Base-by-base conservation (phyloP, 2,113 vertebrate genomes). In the Phodopus roborovskii region DNA sequence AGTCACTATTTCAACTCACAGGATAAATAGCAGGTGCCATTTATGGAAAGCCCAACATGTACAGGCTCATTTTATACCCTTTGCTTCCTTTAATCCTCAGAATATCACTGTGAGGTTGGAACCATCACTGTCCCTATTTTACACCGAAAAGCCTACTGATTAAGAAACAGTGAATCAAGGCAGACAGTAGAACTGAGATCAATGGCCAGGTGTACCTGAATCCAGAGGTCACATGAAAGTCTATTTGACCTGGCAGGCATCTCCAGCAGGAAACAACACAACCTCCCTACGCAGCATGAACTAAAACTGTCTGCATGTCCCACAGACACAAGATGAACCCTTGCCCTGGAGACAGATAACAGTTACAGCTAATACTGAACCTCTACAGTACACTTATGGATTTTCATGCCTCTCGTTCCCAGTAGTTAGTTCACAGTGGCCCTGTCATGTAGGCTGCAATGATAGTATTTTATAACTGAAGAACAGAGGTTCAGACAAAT, bases 371-470 rank as follows among this genome's bases (percentile, higher is more conserved):
- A 79, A 56, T 62, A 42, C 3, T n/a, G 48, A 83, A 33, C 30
- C 85, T n/a, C 45, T 82, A 60, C 11, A 71, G 0, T 17, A 28
- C 33, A 56, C 45, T 62, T 6, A 19, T 50, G 1, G 22, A 86
- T 83, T 79, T 90, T 45, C n/a, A 56, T 39, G 62, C 3, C 93
- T 16, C 24, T 94, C 39, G 28, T 74, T 8, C 75, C 89, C 85
- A 85, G 45, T 70, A 92, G 70, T 93, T 82, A 82, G 81, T 50
- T 88, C 81, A 84, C 45, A 79, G 73, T 56, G 79, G 91, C 16
- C 19, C 33, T 83, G 17, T 28, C 30, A 89, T 17, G 11, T 10
- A 68, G 20, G 66, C 30, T 24, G 39, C 60, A 91, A 28, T 7
- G 30, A 24, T 36, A 84, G 24, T 62, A 81, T 73, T 50, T 92